Evolutionary conservation across 1,140 invertebrate species (phyloP).

Genomic region (Achroia grisella): DNA sequence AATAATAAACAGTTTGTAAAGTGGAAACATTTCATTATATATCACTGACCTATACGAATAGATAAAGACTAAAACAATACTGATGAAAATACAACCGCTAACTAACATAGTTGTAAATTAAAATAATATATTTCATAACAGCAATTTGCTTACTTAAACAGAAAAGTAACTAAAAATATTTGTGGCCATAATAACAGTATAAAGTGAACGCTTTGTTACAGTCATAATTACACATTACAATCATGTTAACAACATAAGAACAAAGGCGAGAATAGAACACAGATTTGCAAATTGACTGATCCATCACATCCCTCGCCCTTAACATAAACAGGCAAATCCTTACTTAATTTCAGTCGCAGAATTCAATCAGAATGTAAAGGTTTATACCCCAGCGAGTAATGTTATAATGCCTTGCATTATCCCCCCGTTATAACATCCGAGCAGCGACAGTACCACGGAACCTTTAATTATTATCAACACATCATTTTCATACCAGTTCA

Average conservation of each 20-base stretch:
- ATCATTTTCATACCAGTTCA: slow-evolving; percentile 66
- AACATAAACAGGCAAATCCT: slow-evolving; percentile 69
- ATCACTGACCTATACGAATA: too few relatives aligned
- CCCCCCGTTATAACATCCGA: slow-evolving; percentile 45
- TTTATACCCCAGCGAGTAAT: slow-evolving; percentile 61
- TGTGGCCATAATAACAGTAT: slow-evolving; percentile 2
- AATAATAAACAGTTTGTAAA: too few relatives aligned
- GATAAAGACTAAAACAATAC: too few relatives aligned
- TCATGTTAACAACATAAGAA: slow-evolving; percentile 11
- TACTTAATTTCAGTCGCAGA: slow-evolving; percentile 71
- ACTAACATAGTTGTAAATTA: too few relatives aligned
- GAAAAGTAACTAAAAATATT: background rate
- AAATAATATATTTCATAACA: too few relatives aligned
- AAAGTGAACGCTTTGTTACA: slow-evolving; percentile 11
- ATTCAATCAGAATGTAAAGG: slow-evolving; percentile 70
- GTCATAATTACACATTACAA: slow-evolving; percentile 11
- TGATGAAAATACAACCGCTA: too few relatives aligned
- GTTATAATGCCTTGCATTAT: slow-evolving; percentile 69
- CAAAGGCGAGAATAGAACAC: slow-evolving; percentile 50
- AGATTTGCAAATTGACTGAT: slow-evolving; percentile 59
- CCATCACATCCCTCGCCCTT: slow-evolving; percentile 38
- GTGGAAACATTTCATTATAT: too few relatives aligned
- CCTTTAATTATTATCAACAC: slow-evolving; percentile 75
- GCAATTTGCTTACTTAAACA: too few relatives aligned
- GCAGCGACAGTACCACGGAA: slow-evolving; percentile 57